phyloP scores from a whole-genome alignment of 2,888 invertebrate species.

The Acronicta leporina region DNA sequence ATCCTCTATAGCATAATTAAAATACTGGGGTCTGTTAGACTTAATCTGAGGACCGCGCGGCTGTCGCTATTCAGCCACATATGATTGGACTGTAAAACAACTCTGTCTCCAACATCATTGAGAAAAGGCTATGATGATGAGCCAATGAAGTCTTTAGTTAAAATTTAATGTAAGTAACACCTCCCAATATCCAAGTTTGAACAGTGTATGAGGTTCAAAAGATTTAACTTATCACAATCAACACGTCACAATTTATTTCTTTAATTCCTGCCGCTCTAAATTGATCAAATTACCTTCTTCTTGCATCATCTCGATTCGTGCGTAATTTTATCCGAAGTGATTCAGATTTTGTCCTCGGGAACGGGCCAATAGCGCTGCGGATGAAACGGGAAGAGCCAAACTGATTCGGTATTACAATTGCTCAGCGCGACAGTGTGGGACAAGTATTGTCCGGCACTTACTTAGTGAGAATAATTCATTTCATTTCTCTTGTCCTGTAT shows the following conservation, averaged over 20 bases:
- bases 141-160: too few species aligned
- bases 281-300: constrained; percentile 25
- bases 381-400: constrained; percentile 36
- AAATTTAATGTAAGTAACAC: too few species aligned
- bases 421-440: constrained; percentile 21
- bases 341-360: constrained; percentile 44
- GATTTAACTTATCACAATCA: not conserved
- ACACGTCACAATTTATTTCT: constrained; percentile 1
- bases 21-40: too few species aligned
- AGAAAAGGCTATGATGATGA: too few species aligned
- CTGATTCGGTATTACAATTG: constrained; percentile 37
- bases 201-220: not conserved
- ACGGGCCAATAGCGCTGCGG: constrained; percentile 38
- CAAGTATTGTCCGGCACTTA: constrained; percentile 40
- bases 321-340: constrained; percentile 47
- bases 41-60: too few species aligned
- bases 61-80: too few species aligned
- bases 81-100: too few species aligned
- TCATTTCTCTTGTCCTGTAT: constrained; percentile 9
- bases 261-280: constrained; percentile 26
- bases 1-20: too few species aligned
- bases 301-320: constrained; percentile 17
- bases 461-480: constrained; percentile 28
- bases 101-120: too few species aligned
- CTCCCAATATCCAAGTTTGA: too few species aligned